Percentiles rank a stretch among this genome's conserved stretches.
Evolutionary conservation across 2,888 invertebrate genomes (phyloP).

Genomic region (Hedychridium roseum): DNA sequence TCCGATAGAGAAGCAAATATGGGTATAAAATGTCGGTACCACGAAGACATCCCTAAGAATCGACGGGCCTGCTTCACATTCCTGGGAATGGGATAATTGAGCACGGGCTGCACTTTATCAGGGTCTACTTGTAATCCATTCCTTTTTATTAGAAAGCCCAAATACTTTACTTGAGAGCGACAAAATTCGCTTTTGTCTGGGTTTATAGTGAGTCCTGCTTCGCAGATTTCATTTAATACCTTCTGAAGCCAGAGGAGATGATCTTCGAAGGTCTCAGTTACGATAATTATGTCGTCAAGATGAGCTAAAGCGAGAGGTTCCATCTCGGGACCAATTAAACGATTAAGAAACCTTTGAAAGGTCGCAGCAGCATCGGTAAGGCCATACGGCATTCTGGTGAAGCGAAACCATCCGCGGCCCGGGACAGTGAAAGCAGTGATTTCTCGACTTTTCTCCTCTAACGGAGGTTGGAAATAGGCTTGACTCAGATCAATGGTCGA

Average conservation of each 20-base stretch:
- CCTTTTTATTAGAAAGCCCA: conserved; percentile 40
- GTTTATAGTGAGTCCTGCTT: conserved; percentile 10
- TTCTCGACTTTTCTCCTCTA: conserved; percentile 25
- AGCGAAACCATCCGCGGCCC: conserved; percentile 42
- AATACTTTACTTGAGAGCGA: conserved; percentile 20
- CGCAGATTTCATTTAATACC: conserved; percentile 4
- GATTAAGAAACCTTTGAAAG: conserved; percentile 43
- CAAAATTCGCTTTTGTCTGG: not conserved
- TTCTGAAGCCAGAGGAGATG: conserved; percentile 8
- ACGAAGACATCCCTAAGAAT: conserved; percentile 39
- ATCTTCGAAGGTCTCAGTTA: conserved; percentile 16
- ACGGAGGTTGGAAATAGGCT: conserved; percentile 43
- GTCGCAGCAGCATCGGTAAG: conserved; percentile 41
- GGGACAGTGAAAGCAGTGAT: conserved; percentile 48
- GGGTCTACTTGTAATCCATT: conserved; percentile 25
- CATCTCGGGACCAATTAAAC: not conserved
- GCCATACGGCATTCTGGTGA: conserved; percentile 43
- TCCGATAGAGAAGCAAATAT: no score
- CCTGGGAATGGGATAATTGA: conserved; percentile 26
- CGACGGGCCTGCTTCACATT: conserved; percentile 23
- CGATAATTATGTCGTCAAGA: no score
- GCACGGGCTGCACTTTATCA: conserved; percentile 10
- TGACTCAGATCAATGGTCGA: conserved; percentile 45
- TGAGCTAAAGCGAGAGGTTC: conserved; percentile 20
- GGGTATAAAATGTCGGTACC: conserved; percentile 42